These are phyloP conservation scores for Vombatus ursinus DNA, from an alignment of 2,113 vertebrate genomes.

Conservation along the genomic window DNA sequence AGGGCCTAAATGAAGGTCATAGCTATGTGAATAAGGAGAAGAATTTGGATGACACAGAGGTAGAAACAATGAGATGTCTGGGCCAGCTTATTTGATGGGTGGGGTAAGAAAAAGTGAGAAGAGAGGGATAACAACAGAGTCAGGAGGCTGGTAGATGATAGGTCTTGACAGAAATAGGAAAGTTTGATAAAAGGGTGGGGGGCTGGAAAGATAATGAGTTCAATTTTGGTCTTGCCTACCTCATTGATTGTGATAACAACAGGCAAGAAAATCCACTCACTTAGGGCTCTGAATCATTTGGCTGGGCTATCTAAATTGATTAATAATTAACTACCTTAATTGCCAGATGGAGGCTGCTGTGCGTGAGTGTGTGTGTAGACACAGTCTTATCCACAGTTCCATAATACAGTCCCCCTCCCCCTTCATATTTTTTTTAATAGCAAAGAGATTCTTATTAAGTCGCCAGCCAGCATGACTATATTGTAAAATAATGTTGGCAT, in stretches of 20 bases:
- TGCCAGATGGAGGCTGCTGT: conserved; percentile 23
- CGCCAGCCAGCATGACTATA: conserved; percentile 48
- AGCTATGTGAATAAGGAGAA: background rate
- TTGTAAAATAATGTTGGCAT: conserved; percentile 64
- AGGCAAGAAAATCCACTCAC: background rate
- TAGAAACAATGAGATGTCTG: background rate
- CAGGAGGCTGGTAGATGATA: background rate
- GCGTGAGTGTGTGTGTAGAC: background rate
- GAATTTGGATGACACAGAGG: background rate
- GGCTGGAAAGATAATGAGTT: background rate
- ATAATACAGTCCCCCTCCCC: background rate
- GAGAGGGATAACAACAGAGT: background rate
- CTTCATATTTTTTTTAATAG: conserved; percentile 29
- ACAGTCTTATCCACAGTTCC: background rate
- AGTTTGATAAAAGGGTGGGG: background rate
- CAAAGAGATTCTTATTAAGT: conserved; percentile 65
- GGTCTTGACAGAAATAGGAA: background rate
- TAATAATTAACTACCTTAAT: conserved; percentile 33
- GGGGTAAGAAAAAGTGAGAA: background rate
- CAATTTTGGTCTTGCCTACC: background rate
- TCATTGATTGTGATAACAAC: background rate
- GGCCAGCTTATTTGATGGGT: background rate
- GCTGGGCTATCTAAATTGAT: background rate
- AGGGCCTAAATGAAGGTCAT: background rate
- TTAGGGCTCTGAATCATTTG: conserved; percentile 1